Evolutionary conservation across 2,888 invertebrate species (phyloP), one percentile per base, ranked within the genome.

Genomic region (Theodoxus fluviatilis): DNA sequence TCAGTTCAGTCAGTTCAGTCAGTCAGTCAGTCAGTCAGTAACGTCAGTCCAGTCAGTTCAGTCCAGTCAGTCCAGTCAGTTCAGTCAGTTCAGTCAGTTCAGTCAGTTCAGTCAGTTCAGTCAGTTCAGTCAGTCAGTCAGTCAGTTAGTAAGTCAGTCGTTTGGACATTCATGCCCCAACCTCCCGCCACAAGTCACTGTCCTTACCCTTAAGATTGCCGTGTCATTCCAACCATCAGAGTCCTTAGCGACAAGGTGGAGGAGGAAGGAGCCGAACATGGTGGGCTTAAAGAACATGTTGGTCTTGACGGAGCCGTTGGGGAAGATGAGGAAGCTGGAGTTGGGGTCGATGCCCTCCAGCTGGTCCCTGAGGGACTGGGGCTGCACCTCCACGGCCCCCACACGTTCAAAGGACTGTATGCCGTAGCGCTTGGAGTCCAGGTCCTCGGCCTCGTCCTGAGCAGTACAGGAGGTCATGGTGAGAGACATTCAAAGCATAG

Each of bases 261-360:
- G 77, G 35, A 74, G 94, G 84, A 97, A 97, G 86, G 96, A 96
- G 52, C 97, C 98, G 85, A 96, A 96, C 97, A 96, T 96, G 69
- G 94, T 94, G 80, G 94, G 93, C 85, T 96, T 96, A 0, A 97
- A 97, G 88, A 96, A 96, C 84, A 97, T 96, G 87, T 97, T 96
- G 3, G 98, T 89, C 71, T 92, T 91, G 33, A 98, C 91, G 0
- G 82, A 79, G 1, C 85, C 85, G 71, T 82, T 82, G 9, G 73
- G 71, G 68, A 79, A 82, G 43, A 85, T 71, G 12, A 71, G 68
- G 74, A 85, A 84, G 9, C 83, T 81, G 25, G 71, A 63, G 43
- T 74, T 71, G 4, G 76, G 71, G 3, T 68, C 72, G 55, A 68
- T 72, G 67, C 69, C 74, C 25, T 61, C 66, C 49, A 72, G 66